Percentiles rank a stretch among this genome's conserved stretches.
Conservation (phyloP, 2,113 vertebrate species). For the Probosciger aterrimus region DNA sequence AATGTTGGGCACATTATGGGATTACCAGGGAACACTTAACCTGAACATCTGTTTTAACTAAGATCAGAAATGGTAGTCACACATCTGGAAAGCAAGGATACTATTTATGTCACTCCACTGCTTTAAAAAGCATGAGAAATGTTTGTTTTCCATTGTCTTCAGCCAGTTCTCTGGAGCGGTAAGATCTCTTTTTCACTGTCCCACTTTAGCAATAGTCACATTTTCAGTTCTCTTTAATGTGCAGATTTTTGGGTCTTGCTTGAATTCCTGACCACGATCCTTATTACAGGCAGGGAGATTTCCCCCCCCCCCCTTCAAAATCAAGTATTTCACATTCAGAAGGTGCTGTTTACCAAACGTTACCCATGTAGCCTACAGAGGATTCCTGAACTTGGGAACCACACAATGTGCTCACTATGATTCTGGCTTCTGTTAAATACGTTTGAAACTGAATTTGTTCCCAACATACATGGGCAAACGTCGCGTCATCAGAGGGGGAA, state of each 20-base stretch:
- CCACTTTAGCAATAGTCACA: background rate
- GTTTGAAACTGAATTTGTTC: background rate
- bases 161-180: too few relatives aligned
- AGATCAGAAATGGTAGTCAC: background rate
- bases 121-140: background rate
- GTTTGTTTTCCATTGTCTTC: background rate
- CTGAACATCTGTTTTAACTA: background rate
- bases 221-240: background rate
- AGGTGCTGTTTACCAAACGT: background rate
- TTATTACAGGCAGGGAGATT: too few relatives aligned
- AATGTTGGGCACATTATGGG: background rate
- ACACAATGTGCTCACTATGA: accelerated
- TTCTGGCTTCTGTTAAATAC: too few relatives aligned
- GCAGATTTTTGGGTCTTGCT: background rate
- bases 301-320: background rate
- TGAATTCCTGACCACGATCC: background rate
- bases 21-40: background rate
- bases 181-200: background rate
- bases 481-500: background rate
- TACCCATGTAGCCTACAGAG: background rate
- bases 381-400: background rate
- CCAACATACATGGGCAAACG: background rate
- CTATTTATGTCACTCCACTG: background rate
- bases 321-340: background rate
- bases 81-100: background rate